Evolutionary conservation across 2,888 invertebrate genomes (phyloP).

Genomic region (Allygus modestus): DNA sequence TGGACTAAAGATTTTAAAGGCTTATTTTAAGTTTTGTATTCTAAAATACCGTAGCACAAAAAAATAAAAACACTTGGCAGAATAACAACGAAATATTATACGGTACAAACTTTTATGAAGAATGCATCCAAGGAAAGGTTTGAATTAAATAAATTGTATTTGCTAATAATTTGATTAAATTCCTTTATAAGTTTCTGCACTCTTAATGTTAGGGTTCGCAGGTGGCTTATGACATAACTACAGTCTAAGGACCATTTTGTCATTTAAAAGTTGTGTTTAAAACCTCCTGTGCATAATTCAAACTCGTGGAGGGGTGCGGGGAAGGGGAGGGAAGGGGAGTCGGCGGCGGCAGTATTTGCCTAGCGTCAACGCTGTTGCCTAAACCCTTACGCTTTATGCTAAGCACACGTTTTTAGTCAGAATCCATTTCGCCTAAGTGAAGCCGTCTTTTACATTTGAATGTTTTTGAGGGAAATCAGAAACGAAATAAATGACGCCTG

Average conservation of each 20-base stretch:
- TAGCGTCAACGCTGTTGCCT: conserved; percentile 23
- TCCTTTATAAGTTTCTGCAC: no score
- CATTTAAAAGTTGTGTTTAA: conserved; percentile 52
- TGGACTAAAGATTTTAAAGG: no score
- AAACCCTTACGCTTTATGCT: conserved; percentile 36
- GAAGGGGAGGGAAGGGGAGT: neutral
- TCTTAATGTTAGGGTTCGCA: neutral
- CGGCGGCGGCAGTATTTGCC: conserved; percentile 40
- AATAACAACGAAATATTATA: no score
- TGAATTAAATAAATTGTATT: no score
- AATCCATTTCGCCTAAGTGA: conserved; percentile 45
- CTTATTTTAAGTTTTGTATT: no score
- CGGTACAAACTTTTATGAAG: no score
- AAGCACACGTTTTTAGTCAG: conserved; percentile 48
- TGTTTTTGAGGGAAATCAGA: conserved; percentile 15
- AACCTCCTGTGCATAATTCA: conserved; percentile 41
- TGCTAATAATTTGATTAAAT: no score
- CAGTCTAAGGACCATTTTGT: conserved; percentile 47
- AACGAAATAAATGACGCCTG: conserved; percentile 8
- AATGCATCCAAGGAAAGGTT: no score
- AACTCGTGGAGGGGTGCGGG: neutral
- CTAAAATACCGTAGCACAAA: no score
- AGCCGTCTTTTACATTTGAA: conserved; percentile 45
- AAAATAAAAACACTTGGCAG: no score
- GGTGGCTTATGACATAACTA: conserved; percentile 4